phyloP scores from a whole-genome alignment of 2,797 vertebrate genomes.

The Pseudomugil gertrudae region DNA sequence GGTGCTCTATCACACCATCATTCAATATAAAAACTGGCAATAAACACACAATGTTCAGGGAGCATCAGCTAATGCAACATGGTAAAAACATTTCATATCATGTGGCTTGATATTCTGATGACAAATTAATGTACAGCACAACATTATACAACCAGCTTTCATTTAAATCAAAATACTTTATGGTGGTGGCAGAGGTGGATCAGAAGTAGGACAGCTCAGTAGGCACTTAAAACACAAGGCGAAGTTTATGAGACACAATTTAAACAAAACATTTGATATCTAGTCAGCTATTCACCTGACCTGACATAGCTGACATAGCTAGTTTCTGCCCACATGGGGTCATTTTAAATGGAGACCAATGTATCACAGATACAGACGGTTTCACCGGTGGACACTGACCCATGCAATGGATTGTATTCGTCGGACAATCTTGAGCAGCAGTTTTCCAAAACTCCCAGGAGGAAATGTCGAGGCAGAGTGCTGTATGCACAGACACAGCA shows the following conservation, averaged over 20 bases:
- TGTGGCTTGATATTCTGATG: too few relatives aligned
- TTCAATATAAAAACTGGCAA: too few relatives aligned
- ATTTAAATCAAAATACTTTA: neutral
- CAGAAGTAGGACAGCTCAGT: neutral
- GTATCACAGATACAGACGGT: slow-evolving; percentile 4
- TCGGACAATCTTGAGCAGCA: slow-evolving; percentile 90
- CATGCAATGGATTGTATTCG: slow-evolving; percentile 90
- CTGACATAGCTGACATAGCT: slow-evolving; percentile 41
- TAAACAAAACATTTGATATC: slow-evolving; percentile 35
- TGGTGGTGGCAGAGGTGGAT: neutral
- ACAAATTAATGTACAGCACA: too few relatives aligned
- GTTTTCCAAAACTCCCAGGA: slow-evolving; percentile 89
- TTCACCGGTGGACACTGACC: slow-evolving; percentile 82
- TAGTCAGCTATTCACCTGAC: slow-evolving; percentile 58
- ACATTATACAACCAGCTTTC: neutral
- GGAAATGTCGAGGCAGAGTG: slow-evolving; percentile 89
- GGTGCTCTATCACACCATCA: neutral
- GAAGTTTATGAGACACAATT: slow-evolving; percentile 14
- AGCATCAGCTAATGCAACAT: neutral
- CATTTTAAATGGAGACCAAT: slow-evolving; percentile 35
- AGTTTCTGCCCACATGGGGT: slow-evolving; percentile 42
- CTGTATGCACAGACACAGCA: slow-evolving; percentile 94
- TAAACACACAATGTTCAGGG: too few relatives aligned
- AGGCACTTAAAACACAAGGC: slow-evolving; percentile 1
- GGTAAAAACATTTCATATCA: neutral